Evolutionary conservation across 2,888 invertebrate species (phyloP), one percentile per base, ranked within the genome.

Genomic region (Xanthia togata): DNA sequence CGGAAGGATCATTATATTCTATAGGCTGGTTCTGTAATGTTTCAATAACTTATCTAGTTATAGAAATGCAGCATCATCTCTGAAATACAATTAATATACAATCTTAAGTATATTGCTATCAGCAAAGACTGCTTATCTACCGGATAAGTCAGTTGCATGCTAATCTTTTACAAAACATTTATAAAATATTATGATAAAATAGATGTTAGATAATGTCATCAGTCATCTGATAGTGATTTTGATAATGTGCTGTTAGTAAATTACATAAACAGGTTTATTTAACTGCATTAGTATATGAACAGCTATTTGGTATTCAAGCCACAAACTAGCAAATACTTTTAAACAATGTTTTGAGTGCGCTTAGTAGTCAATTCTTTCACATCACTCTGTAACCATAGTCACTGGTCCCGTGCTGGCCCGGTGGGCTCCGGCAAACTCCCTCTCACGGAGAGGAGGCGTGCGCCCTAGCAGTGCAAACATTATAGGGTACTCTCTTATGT

Each of bases 151-250:
- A 53, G 38, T 69, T 68, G 35, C 53, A 60, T 69, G 44, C 62
- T 31, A 63, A 74, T 35, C 47, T 59, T 80, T 62, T 79, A 35
- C 65, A 47, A 80, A 67, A 80, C 11, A 17, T 62, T 55, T 60
- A 53, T 73, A 47, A 41, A 55, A 62, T 77, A 20, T 50, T 64
- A 79, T 57, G 26, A 63, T 20, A 35, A 60, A 72, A 65, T 65
- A 53, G 79, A 78, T 50, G n/a, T 60, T 47, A 60, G 65, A 79
- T 78, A 78, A 78, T 65, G 23, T 57, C 65, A 79, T 23, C 57
- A 65, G 35, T 65, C 53, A 41, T 41, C 41, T 50, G 60, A 79
- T 75, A 67, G 47, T 41, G n/a, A 38, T 20, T 47, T 60, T 62
- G 59, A 68, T 69, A 59, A 35, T 26, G 41, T 23, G 26, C 41